A percentile compares a stretch with the other conserved stretches of the same genome.
Conservation (phyloP, 2,888 invertebrate species). For the Stramonita haemastoma region DNA sequence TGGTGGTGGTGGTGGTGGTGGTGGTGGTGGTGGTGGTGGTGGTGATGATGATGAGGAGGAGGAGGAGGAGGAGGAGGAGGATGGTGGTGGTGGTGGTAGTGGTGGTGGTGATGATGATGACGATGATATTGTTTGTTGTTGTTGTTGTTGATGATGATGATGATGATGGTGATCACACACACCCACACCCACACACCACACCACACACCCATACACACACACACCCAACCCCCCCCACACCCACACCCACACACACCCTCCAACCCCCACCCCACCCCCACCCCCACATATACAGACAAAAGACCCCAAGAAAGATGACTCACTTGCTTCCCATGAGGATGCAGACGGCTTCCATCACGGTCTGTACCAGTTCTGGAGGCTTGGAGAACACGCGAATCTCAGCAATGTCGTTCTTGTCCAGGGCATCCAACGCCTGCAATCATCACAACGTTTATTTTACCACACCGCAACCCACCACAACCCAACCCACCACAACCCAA, state of each 20-base stretch:
- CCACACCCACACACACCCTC: neutral
- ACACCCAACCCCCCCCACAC: neutral
- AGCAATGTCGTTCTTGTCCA: slow-evolving; percentile 93
- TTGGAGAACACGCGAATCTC: slow-evolving; percentile 92
- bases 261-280: slow-evolving; percentile 85
- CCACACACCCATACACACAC: neutral
- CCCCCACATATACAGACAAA: slow-evolving; percentile 83
- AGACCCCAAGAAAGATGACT: slow-evolving; percentile 66
- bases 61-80: too few species aligned
- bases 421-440: slow-evolving; percentile 84
- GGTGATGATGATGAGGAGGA: too few species aligned
- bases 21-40: too few species aligned
- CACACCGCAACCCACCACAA: too few species aligned
- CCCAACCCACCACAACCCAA: too few species aligned
- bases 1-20: too few species aligned
- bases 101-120: too few species aligned
- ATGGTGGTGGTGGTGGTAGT: too few species aligned
- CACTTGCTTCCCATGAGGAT: slow-evolving; percentile 89
- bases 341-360: slow-evolving; percentile 95
- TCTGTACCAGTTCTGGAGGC: slow-evolving; percentile 89
- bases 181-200: neutral
- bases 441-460: neutral
- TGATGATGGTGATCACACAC: neutral
- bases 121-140: too few species aligned
- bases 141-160: too few species aligned